Base-by-base conservation (phyloP, 2,888 invertebrate genomes). In the Cremastinae sp. region DNA sequence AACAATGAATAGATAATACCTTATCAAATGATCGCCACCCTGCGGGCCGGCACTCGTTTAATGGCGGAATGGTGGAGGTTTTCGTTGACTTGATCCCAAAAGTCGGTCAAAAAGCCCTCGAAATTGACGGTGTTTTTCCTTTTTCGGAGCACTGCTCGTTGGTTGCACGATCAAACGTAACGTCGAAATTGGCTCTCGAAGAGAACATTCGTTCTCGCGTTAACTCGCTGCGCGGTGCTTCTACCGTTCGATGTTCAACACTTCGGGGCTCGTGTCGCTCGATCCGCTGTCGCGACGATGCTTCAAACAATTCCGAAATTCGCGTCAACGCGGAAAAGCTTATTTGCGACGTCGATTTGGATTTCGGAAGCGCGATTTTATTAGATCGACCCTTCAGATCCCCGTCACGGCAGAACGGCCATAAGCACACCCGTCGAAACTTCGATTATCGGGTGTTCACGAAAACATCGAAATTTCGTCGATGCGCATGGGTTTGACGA, bases 41-140 rank as follows among this genome's bases (percentile, higher is more conserved):
- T 93, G 92, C 93, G 94, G 94, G 94, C 93, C 93, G 94, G 93
- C 93, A 93, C 92, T 91, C 92, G 92, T 91, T 93, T 94, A 92
- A 93, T 92, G 94, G 93, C 94, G 94, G 94, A 95, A 95, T 95
- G 93, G 93, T 94, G 94, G 92, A 92, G 92, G 93, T 92, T 93
- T 94, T 88, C 86, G 85, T 83, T 85, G 85, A 90, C 89, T 84
- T 86, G 84, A 87, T 88, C 88, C 83, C 88, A 89, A 89, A 90
- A 90, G 89, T 89, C 86, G 89, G 89, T 89, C 88, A 88, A 83
- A 86, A 83, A 80, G 80, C 56, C 56, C 54, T 65, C 73, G 80
- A 78, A 66, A 78, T 62, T 65, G 68, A 65, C 69, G 78, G 64
- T 66, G 66, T 78, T 81, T 72, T 79, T 81, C 81, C 81, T 79